Conservation (phyloP, 2,888 invertebrate genomes). For the Melinaea marsaeus region DNA sequence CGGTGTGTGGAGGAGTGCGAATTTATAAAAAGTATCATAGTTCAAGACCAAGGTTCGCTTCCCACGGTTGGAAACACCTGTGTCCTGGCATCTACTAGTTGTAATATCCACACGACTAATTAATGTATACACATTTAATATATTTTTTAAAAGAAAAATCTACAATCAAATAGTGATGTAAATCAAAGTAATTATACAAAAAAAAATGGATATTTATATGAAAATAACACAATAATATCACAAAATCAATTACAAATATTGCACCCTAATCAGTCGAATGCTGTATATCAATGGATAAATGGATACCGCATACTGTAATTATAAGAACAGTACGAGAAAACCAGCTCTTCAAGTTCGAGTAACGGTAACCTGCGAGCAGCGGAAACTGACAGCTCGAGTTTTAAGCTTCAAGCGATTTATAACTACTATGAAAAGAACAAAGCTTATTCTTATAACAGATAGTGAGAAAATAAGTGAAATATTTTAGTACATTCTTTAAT, state of each 20-base stretch:
- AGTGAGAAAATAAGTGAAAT: not conserved
- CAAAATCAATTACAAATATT: not conserved
- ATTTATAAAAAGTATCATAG: slow-evolving; percentile 43
- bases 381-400: slow-evolving; percentile 51
- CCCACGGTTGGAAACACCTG: slow-evolving; percentile 69
- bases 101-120: slow-evolving; percentile 27
- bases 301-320: slow-evolving; percentile 67
- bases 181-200: not conserved
- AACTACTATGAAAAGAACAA: not conserved
- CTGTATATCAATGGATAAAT: slow-evolving; percentile 42
- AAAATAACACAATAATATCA: not conserved
- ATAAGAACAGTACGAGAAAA: slow-evolving; percentile 65
- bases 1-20: slow-evolving; percentile 34
- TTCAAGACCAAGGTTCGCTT: slow-evolving; percentile 56
- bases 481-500: too few relatives aligned
- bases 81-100: slow-evolving; percentile 48
- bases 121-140: slow-evolving; percentile 25
- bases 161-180: too few relatives aligned
- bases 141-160: too few relatives aligned
- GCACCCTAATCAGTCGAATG: slow-evolving; percentile 38
- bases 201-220: not conserved
- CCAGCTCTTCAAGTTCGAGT: slow-evolving; percentile 52
- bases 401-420: slow-evolving; percentile 22
- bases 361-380: slow-evolving; percentile 60
- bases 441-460: not conserved